Base-by-base conservation (phyloP, 2,888 invertebrate genomes). In the Anaspis maculata region DNA sequence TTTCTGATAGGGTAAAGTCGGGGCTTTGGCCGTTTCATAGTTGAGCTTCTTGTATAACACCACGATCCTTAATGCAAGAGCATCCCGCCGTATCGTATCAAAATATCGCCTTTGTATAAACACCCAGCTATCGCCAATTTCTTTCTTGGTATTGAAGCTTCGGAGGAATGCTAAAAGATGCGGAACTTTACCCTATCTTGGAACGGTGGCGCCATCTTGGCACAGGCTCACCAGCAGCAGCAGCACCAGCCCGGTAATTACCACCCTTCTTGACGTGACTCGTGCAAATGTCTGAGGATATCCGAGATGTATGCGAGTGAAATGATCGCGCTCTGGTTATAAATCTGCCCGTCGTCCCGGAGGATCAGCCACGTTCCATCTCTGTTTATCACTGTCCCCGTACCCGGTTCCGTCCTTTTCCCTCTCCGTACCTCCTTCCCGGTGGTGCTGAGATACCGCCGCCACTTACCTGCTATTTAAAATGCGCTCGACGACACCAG, bases 281-380 rank as follows among this genome's bases (percentile, higher is more conserved):
- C 47, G 48, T 54, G 45, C 43, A 43, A 46, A 48, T 48, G 52
- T 54, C 52, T 49, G 36, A 49, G 46, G 49, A 51, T 46, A 49
- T 48, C 51, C 51, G 48, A 51, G 54, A 54, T 48, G 50, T 52
- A 51, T 52, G 48, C 48, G 44, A 52, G 50, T 41, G 47, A 45
- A 47, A 51, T 48, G 54, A 56, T 58, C 53, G 54, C 53, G 52
- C 48, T 37, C 48, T 39, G 44, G 53, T 49, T 48, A 57, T 59
- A 59, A 59, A 59, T 59, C 56, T 53, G 51, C 49, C n/a, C n/a
- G n/a, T 37, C 40, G 46, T 43, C 45, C 42, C 45, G 29, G 37
- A 46, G 52, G 56, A 59, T 57, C 58, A 52, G 43, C 53, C 58
- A 58, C 59, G 61, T 57, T 46, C 54, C 52, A 59, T 61, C 61